phyloP scores from a whole-genome alignment of 2,113 vertebrate genomes.

The Rhegmatorhina hoffmannsi region DNA sequence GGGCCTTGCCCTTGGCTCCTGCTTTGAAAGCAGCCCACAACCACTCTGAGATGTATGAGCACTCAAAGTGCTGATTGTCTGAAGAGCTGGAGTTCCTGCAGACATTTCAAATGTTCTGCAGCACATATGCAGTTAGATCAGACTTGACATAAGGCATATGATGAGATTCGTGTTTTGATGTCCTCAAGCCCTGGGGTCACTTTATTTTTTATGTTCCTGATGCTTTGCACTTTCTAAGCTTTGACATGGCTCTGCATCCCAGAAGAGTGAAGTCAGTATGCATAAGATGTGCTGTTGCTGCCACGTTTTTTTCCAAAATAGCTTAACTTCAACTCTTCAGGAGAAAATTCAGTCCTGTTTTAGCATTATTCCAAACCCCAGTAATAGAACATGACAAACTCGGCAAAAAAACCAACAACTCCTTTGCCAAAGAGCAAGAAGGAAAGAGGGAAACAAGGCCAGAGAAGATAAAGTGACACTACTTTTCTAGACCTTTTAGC shows the following conservation, averaged over 20 bases:
- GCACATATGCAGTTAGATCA: not conserved
- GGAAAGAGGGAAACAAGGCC: not conserved
- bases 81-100: not conserved
- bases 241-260: not conserved
- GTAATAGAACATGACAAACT: not conserved
- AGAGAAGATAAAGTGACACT: not conserved
- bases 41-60: not conserved
- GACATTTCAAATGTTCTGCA: not conserved
- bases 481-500: not conserved
- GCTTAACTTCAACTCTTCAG: not conserved
- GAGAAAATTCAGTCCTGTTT: not conserved
- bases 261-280: not conserved
- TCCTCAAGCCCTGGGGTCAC: not conserved
- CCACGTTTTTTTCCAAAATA: not conserved
- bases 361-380: not conserved
- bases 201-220: not conserved
- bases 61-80: not conserved
- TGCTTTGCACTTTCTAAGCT: not conserved
- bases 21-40: not conserved
- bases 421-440: not conserved
- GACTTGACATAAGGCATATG: not conserved
- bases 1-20: not conserved
- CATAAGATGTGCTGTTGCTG: not conserved
- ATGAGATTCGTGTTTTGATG: not conserved
- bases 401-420: not conserved